A percentile compares a stretch with the other conserved stretches of the same genome.
Evolutionary conservation across 2,797 vertebrate genomes (phyloP).

Genomic region (Echiichthys vipera): DNA sequence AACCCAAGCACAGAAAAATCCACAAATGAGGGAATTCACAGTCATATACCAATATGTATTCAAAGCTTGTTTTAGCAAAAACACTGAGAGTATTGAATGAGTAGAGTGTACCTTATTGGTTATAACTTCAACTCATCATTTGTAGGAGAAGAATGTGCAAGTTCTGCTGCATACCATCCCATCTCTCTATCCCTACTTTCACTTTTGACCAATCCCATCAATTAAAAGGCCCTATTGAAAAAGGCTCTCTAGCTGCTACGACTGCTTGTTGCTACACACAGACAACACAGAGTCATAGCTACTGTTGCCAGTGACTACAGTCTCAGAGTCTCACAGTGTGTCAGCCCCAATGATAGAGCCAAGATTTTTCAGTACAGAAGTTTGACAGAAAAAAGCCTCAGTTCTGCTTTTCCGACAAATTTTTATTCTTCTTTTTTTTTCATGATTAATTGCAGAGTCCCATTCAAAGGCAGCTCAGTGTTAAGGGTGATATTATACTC

Average conservation of each 20-base stretch:
- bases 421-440: neutral
- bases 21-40: too few species aligned
- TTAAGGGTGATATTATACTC: neutral
- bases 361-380: neutral
- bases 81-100: too few species aligned
- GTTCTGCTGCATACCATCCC: too few species aligned
- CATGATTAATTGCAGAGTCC: neutral
- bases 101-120: too few species aligned
- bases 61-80: too few species aligned
- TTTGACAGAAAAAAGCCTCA: neutral
- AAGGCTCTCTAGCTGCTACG: neutral
- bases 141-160: too few species aligned
- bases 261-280: slow-evolving; percentile 30
- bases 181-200: too few species aligned
- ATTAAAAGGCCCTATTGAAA: too few species aligned
- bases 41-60: too few species aligned
- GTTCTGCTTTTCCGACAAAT: neutral
- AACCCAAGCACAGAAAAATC: too few species aligned
- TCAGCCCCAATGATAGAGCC: neutral
- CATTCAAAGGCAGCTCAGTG: slow-evolving; percentile 1
- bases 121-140: too few species aligned
- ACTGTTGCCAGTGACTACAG: slow-evolving; percentile 27
- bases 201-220: too few species aligned
- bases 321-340: neutral
- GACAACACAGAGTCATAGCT: slow-evolving; percentile 27